Conservation (phyloP, 2,888 invertebrate genomes). For the Caenorhabditis japonica region DNA sequence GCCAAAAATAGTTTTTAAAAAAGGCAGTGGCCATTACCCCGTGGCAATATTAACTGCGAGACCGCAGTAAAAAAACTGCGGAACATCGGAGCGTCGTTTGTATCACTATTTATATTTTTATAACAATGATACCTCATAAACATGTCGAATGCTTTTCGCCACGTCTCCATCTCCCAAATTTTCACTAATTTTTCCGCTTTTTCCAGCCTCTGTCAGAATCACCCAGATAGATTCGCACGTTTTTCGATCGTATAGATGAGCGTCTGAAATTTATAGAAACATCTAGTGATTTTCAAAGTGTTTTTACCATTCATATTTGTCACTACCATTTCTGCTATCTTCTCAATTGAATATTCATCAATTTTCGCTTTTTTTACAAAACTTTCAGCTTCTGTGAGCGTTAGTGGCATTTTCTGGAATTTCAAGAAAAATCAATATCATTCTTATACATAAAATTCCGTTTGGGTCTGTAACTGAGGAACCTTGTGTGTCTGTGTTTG, state of each 20-base stretch:
- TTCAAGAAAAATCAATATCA: background rate
- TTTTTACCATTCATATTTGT: conserved; percentile 29
- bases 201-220: conserved; percentile 35
- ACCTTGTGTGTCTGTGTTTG: no score
- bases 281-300: background rate
- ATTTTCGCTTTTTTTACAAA: conserved; percentile 9
- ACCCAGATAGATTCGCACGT: conserved; percentile 47
- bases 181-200: conserved; percentile 13
- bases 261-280: conserved; percentile 21
- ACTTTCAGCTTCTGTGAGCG: conserved; percentile 18
- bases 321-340: conserved; percentile 19
- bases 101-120: background rate
- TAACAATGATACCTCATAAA: conserved; percentile 14
- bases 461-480: no score
- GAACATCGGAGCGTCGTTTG: no score
- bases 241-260: conserved; percentile 5
- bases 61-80: no score
- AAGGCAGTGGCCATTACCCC: no score
- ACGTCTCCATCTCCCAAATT: conserved; percentile 27
- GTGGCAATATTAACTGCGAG: no score
- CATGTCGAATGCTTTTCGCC: background rate
- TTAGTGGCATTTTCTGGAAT: conserved; percentile 18
- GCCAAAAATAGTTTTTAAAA: background rate
- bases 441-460: no score
- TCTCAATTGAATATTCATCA: conserved; percentile 21